Evolutionary conservation across 2,797 vertebrate species (phyloP).

Genomic region (Acrocephalus scirpaceus): DNA sequence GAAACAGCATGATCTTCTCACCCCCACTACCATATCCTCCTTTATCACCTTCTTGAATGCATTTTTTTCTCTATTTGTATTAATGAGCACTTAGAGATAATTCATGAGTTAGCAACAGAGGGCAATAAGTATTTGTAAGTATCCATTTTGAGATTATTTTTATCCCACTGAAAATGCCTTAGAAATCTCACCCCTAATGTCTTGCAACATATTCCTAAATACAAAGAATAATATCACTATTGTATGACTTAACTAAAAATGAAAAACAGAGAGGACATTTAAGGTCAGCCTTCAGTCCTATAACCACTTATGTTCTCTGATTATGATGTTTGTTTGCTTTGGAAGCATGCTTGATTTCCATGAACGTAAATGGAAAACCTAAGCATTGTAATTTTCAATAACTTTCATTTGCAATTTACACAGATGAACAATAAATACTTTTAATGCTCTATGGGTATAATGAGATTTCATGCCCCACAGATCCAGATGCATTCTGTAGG

Average conservation of each 20-base stretch:
- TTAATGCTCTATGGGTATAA: neutral
- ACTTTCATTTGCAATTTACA: neutral
- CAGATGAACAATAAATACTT: neutral
- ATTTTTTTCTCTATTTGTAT: neutral
- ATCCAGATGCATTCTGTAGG: neutral
- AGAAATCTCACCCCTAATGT: neutral
- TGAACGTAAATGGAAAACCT: neutral
- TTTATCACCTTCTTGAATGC: neutral
- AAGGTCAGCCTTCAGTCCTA: neutral
- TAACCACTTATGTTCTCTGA: neutral
- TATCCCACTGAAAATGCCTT: neutral
- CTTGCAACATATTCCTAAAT: neutral
- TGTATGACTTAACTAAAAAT: neutral
- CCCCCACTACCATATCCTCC: neutral
- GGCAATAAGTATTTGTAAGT: neutral
- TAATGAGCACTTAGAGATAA: neutral
- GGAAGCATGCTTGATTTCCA: neutral
- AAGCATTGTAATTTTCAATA: neutral
- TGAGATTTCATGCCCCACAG: neutral
- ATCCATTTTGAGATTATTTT: neutral
- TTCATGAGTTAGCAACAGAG: neutral
- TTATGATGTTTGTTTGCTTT: neutral
- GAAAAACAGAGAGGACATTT: neutral
- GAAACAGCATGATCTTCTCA: neutral
- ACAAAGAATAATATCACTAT: neutral